Evolutionary conservation across 2,888 invertebrate genomes (phyloP).

Genomic region (Eupithecia pulchellata): DNA sequence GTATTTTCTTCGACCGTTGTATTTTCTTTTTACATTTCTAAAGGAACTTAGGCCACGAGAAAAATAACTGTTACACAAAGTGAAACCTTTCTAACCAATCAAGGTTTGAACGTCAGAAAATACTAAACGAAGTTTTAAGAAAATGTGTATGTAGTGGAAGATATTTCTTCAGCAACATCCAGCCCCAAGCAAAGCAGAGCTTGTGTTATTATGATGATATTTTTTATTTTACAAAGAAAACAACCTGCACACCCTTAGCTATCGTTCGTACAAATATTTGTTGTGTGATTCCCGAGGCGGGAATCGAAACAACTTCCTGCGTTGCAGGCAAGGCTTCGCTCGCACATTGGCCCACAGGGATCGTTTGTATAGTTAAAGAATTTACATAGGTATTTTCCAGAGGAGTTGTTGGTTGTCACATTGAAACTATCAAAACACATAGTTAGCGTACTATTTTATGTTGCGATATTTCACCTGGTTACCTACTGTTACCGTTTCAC

Average conservation of each 20-base stretch:
- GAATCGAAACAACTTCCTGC: too few species aligned
- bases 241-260: too few species aligned
- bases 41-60: not conserved
- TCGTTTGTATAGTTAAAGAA: too few species aligned
- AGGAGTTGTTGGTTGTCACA: not conserved
- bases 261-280: too few species aligned
- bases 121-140: conserved; percentile 28
- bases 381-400: too few species aligned
- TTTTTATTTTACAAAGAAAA: too few species aligned
- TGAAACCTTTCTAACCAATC: not conserved
- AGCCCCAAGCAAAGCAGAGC: too few species aligned
- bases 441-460: not conserved
- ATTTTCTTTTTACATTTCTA: not conserved
- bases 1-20: not conserved
- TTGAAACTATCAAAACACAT: not conserved
- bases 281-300: too few species aligned
- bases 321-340: too few species aligned
- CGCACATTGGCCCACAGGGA: too few species aligned
- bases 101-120: not conserved
- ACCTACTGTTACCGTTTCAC: not conserved
- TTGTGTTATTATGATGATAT: too few species aligned
- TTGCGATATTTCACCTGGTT: not conserved
- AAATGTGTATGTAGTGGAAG: conserved; percentile 33
- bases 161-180: conserved; percentile 5
- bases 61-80: conserved; percentile 8